These are phyloP conservation scores for Oreochromis aureus DNA, from an alignment of 2,113 vertebrate species.

Conservation along the genomic window DNA sequence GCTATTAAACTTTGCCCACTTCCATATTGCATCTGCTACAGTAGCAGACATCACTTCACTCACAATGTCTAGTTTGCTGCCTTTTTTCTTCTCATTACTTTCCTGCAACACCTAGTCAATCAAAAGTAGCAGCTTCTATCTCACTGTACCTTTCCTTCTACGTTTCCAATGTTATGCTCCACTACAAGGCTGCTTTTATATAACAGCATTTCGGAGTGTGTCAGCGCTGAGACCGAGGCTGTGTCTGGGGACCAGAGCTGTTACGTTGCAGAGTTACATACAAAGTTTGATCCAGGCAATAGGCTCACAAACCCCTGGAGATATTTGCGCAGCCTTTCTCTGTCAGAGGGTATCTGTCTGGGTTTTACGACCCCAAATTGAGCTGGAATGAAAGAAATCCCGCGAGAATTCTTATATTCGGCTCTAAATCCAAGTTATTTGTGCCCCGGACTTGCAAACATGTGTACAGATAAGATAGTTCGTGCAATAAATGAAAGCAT, in stretches of 20 bases:
- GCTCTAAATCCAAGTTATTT: conserved; percentile 18
- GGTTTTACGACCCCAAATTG: conserved; percentile 1
- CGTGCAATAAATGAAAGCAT: not conserved
- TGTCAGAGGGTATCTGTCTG: not conserved
- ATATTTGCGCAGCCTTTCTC: not conserved
- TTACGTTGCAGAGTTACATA: conserved; percentile 25
- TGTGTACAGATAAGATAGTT: conserved; percentile 9
- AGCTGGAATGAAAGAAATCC: conserved; percentile 9
- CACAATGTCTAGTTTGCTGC: not conserved
- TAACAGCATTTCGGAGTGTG: conserved; percentile 43
- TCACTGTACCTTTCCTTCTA: not conserved
- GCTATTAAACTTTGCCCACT: not conserved
- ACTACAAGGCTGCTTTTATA: conserved; percentile 24
- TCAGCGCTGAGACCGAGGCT: conserved; percentile 5
- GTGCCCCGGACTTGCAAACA: not conserved
- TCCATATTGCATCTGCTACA: not conserved
- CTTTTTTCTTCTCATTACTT: not conserved
- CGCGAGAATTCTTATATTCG: not conserved
- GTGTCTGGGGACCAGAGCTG: not conserved
- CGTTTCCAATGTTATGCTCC: not conserved
- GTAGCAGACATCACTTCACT: not conserved
- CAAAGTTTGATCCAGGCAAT: conserved; percentile 42
- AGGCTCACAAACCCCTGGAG: conserved; percentile 1
- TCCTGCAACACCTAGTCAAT: not conserved
- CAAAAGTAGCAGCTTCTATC: not conserved